These are phyloP conservation scores for Procambarus clarkii DNA, from an alignment of 1,140 invertebrate species.

Conservation along the genomic window DNA sequence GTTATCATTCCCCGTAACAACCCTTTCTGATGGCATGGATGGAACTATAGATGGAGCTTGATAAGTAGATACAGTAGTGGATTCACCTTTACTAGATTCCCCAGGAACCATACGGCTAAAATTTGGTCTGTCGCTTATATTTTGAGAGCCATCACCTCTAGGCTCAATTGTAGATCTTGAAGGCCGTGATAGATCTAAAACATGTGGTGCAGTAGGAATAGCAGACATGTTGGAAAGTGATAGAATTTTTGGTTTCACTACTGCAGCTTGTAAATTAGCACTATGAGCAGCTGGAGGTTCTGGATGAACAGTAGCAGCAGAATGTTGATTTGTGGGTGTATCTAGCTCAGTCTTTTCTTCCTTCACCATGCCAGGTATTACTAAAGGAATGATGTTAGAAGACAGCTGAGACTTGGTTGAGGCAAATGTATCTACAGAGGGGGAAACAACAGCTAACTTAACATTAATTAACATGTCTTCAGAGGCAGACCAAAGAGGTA, in stretches of 20 bases:
- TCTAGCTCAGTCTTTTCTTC: conserved; percentile 23
- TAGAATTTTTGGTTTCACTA: conserved; percentile 53
- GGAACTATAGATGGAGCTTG: conserved; percentile 57
- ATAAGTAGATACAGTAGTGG: conserved; percentile 33
- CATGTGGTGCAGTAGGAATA: conserved; percentile 41
- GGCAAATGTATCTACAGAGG: neutral
- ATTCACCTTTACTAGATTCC: conserved; percentile 62
- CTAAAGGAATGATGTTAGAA: conserved; percentile 49
- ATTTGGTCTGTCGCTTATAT: conserved; percentile 41
- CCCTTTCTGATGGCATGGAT: conserved; percentile 67
- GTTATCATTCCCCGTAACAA: conserved; percentile 69
- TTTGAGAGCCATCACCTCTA: conserved; percentile 30
- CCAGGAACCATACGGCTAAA: conserved; percentile 67
- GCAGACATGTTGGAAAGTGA: conserved; percentile 1
- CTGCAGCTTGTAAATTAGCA: conserved; percentile 26
- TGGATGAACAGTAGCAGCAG: neutral
- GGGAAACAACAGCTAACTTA: conserved; percentile 60
- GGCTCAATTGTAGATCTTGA: conserved; percentile 23
- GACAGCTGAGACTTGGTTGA: neutral
- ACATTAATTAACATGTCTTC: conserved; percentile 12
- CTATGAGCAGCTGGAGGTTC: conserved; percentile 61
- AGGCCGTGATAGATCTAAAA: conserved; percentile 58
- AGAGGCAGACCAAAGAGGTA: conserved; percentile 32
- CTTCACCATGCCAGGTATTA: conserved; percentile 46
- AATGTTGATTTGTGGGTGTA: neutral